A percentile compares a stretch with the other conserved stretches of the same genome.
Evolutionary conservation across 2,113 vertebrate species (phyloP).

Genomic region (Hystrix brachyura): DNA sequence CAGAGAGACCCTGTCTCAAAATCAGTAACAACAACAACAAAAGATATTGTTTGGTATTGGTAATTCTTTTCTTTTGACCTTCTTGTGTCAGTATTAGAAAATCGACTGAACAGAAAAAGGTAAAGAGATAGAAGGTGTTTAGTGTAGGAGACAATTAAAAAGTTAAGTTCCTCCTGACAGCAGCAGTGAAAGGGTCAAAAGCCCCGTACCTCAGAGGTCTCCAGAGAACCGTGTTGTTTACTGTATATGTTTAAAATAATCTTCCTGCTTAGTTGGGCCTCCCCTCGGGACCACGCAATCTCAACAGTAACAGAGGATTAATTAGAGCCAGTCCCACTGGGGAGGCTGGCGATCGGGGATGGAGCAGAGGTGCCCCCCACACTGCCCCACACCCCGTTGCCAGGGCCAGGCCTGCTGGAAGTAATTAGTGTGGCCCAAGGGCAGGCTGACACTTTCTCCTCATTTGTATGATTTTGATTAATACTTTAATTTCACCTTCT

Average conservation of each 20-base stretch:
- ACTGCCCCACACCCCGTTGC: conserved; percentile 78
- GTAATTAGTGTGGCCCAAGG: conserved; percentile 86
- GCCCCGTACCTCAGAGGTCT: conserved; percentile 82
- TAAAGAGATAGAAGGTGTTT: conserved; percentile 57
- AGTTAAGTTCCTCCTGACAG: conserved; percentile 75
- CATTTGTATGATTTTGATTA: conserved; percentile 87
- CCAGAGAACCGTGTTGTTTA: conserved; percentile 94
- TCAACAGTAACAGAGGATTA: conserved; percentile 98
- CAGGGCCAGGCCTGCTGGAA: conserved; percentile 85
- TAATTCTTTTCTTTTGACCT: conserved; percentile 47
- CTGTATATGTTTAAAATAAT: conserved; percentile 95
- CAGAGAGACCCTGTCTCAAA: not conserved
- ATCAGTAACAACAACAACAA: not conserved
- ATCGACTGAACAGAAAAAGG: conserved; percentile 67
- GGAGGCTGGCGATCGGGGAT: conserved; percentile 89
- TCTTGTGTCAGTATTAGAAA: not conserved
- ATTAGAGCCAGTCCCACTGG: conserved; percentile 94
- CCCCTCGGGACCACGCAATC: conserved; percentile 94
- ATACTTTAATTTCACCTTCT: conserved; percentile 82
- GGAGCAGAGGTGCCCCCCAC: conserved; percentile 90
- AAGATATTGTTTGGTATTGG: not conserved
- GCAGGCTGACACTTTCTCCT: conserved; percentile 82
- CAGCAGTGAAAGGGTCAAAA: conserved; percentile 88
- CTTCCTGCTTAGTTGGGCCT: conserved; percentile 91
- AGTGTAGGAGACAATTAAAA: conserved; percentile 64